phyloP scores from a whole-genome alignment of 2,113 vertebrate genomes.

The Rhea americana region DNA sequence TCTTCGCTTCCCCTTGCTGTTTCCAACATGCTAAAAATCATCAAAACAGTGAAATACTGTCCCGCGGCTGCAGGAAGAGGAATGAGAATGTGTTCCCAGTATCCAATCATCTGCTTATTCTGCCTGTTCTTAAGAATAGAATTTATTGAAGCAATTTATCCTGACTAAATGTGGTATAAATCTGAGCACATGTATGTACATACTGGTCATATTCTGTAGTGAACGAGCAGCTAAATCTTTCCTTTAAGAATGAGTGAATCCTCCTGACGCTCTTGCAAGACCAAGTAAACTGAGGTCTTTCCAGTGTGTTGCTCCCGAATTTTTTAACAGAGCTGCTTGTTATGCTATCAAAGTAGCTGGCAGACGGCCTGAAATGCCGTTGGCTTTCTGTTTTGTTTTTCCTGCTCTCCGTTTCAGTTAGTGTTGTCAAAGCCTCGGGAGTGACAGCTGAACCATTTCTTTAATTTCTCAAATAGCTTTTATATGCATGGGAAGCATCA shows the following conservation, averaged over 20 bases:
- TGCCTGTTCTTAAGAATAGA: slow-evolving; percentile 52
- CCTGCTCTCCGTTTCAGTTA: background rate
- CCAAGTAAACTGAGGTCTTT: background rate
- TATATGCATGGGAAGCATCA: background rate
- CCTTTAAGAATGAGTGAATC: background rate
- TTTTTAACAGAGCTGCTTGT: background rate
- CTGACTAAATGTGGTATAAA: slow-evolving; percentile 72
- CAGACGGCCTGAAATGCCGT: background rate
- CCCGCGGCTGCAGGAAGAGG: slow-evolving; percentile 36
- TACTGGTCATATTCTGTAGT: background rate
- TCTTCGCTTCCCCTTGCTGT: background rate
- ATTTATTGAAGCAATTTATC: slow-evolving; percentile 78
- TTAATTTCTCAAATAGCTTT: background rate
- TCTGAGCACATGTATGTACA: slow-evolving; percentile 58
- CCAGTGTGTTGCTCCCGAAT: background rate
- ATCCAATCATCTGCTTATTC: slow-evolving; percentile 65
- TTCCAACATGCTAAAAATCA: background rate
- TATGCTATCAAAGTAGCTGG: background rate
- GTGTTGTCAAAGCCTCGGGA: background rate
- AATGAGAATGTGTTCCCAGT: slow-evolving; percentile 42
- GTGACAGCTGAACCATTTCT: background rate
- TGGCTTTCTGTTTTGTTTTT: background rate
- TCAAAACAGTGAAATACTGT: background rate
- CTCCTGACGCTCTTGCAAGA: background rate
- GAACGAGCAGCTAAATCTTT: background rate